Evolutionary conservation across 30 jellyfish, hydroid and myxozoan genomes (phyloP).

Genomic region (Pseudorhiza aurosa): DNA sequence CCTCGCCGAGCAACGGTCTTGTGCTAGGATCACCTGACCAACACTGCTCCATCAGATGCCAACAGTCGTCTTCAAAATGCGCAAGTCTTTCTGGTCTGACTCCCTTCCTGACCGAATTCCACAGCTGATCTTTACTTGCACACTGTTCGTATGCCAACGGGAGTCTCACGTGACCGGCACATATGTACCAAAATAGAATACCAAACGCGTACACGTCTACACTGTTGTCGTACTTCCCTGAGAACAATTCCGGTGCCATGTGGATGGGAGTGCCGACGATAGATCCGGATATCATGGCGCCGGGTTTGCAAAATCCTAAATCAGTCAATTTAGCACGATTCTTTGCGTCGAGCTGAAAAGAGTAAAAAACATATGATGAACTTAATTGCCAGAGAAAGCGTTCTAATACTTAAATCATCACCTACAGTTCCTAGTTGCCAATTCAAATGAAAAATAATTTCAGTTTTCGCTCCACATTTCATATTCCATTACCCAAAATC

Average conservation of each 20-base stretch:
- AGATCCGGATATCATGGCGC: slow-evolving; percentile 99
- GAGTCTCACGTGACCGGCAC: slow-evolving; percentile 99
- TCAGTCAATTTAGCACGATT: slow-evolving; percentile 96
- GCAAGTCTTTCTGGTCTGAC: slow-evolving; percentile 97
- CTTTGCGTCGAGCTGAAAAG: slow-evolving; percentile 93
- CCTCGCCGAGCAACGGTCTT: slow-evolving; percentile 94
- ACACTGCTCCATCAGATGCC: slow-evolving; percentile 98
- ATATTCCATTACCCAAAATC: no score
- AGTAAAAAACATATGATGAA: no score
- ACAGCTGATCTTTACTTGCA: slow-evolving; percentile 98
- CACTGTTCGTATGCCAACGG: slow-evolving; percentile 98
- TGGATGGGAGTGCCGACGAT: slow-evolving; percentile 99
- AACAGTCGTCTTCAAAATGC: slow-evolving; percentile 98
- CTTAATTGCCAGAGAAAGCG: no score
- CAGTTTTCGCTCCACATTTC: no score
- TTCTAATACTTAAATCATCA: no score
- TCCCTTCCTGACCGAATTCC: slow-evolving; percentile 99
- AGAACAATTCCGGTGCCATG: slow-evolving; percentile 98
- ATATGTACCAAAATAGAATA: slow-evolving; percentile 93
- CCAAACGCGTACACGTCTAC: slow-evolving; percentile 99
- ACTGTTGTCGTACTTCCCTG: slow-evolving; percentile 97
- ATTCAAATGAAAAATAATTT: no score
- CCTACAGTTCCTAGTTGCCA: no score
- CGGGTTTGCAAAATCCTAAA: slow-evolving; percentile 98
- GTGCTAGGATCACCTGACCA: slow-evolving; percentile 95